Evolutionary conservation across 2,797 vertebrate species (phyloP).

Genomic region (Falco biarmicus): DNA sequence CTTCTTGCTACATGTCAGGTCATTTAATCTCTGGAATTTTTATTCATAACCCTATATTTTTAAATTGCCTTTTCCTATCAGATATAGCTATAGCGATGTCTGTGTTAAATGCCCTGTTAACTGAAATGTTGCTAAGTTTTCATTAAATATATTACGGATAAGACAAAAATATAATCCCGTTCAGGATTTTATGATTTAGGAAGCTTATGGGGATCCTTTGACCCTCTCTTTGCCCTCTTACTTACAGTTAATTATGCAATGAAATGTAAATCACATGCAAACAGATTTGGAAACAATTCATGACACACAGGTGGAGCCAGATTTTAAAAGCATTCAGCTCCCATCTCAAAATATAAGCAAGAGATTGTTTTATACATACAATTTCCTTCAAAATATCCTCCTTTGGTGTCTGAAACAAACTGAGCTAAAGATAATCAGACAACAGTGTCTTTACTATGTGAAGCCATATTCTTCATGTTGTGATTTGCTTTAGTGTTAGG

Average conservation of each 20-base stretch:
- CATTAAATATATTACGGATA: background rate
- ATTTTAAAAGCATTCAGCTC: background rate
- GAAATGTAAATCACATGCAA: background rate
- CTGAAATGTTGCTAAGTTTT: background rate
- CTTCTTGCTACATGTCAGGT: background rate
- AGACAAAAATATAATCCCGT: background rate
- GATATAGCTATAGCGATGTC: background rate
- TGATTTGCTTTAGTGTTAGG: background rate
- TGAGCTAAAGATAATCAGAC: background rate
- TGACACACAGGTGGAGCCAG: background rate
- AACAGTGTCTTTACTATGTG: background rate
- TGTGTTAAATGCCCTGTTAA: background rate
- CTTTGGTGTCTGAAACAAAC: background rate
- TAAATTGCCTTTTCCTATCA: background rate
- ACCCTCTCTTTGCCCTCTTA: background rate
- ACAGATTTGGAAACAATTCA: background rate
- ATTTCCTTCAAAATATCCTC: background rate
- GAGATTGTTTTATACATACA: background rate
- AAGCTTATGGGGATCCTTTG: background rate
- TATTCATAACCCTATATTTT: background rate
- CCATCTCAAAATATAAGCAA: background rate
- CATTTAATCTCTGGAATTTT: background rate
- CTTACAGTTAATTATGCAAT: background rate
- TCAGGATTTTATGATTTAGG: background rate
- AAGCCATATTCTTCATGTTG: background rate